Conservation (phyloP, 2,888 invertebrate species). For the Dasysyrphus tricinctus region DNA sequence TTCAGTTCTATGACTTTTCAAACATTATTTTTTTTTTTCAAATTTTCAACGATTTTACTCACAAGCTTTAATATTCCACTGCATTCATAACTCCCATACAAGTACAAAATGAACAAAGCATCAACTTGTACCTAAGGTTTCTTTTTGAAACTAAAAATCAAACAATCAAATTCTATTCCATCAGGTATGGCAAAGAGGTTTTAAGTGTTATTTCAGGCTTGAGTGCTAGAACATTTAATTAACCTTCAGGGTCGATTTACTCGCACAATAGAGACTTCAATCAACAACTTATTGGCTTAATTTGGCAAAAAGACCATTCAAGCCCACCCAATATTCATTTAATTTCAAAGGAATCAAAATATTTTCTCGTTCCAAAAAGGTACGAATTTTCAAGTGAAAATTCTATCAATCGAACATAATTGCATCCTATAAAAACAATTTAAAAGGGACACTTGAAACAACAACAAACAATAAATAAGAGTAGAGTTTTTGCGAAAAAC, state of each 20-base stretch:
- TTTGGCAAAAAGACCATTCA: slow-evolving; percentile 39
- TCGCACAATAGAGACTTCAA: slow-evolving; percentile 36
- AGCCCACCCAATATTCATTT: slow-evolving; percentile 42
- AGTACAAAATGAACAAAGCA: too few relatives aligned
- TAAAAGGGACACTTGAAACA: slow-evolving; percentile 67
- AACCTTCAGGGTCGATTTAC: slow-evolving; percentile 51
- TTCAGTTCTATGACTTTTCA: too few relatives aligned
- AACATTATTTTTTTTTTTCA: too few relatives aligned
- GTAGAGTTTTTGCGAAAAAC: background rate
- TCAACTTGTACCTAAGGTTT: too few relatives aligned
- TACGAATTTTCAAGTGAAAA: background rate
- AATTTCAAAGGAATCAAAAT: slow-evolving; percentile 36
- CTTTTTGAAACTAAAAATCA: too few relatives aligned
- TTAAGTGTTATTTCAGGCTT: slow-evolving; percentile 54
- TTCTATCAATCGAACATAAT: slow-evolving; percentile 22
- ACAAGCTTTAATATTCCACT: too few relatives aligned
- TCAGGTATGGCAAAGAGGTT: background rate
- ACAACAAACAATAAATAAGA: slow-evolving; percentile 60
- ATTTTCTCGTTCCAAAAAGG: background rate
- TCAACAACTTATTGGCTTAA: slow-evolving; percentile 39
- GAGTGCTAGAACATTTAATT: slow-evolving; percentile 8
- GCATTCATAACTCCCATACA: too few relatives aligned
- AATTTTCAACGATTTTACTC: too few relatives aligned
- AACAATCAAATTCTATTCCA: background rate
- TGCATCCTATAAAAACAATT: slow-evolving; percentile 62